phyloP scores from a whole-genome alignment of 2,797 vertebrate genomes.

The Anabacerthia variegaticeps region DNA sequence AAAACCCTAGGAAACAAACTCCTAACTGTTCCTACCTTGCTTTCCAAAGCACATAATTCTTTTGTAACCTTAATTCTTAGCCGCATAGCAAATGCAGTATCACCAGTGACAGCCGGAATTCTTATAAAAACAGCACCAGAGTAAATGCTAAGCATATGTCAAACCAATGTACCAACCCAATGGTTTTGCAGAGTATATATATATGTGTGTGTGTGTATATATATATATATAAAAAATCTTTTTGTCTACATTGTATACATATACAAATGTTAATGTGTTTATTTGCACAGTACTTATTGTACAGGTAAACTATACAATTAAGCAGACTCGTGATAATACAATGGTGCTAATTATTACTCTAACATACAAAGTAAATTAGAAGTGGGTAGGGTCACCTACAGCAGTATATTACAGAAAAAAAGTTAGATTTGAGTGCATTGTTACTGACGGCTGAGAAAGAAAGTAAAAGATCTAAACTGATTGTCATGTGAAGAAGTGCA shows the following conservation, averaged over 20 bases:
- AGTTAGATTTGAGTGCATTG: neutral
- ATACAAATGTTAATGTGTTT: neutral
- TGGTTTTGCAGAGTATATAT: neutral
- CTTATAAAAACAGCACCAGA: conserved; percentile 37
- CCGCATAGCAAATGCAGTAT: neutral
- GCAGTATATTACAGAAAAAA: neutral
- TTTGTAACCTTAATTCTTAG: conserved; percentile 39
- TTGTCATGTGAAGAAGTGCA: conserved; percentile 54
- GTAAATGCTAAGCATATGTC: neutral
- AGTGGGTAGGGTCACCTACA: neutral
- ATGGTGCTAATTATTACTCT: neutral
- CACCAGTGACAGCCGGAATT: conserved; percentile 11
- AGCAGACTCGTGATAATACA: neutral
- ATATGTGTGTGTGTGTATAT: no score
- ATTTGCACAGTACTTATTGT: neutral
- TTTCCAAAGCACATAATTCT: conserved; percentile 33
- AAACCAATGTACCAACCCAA: neutral
- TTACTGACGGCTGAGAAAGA: neutral
- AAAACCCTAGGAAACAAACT: neutral
- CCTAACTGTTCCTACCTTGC: neutral
- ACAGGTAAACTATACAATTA: neutral
- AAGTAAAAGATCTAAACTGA: conserved; percentile 25
- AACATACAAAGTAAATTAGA: neutral
- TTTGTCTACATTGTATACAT: neutral
- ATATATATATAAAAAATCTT: neutral